A percentile compares a stretch with the other conserved stretches of the same genome.
Conservation (phyloP, 2,888 invertebrate genomes). For the Bhutanitis thaidina region DNA sequence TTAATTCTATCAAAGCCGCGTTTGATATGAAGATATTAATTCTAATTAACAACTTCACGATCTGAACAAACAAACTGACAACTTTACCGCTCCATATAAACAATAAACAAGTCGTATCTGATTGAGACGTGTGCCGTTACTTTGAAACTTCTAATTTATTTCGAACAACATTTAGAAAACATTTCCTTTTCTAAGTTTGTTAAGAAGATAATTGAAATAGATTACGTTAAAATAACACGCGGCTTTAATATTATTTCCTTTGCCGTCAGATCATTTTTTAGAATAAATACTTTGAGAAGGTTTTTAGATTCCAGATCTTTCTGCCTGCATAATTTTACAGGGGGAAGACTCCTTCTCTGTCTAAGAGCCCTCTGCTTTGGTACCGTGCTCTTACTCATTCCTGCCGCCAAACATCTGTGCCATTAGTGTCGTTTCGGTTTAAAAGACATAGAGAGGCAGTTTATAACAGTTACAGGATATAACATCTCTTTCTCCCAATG, state of each 20-base stretch:
- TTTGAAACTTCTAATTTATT: constrained; percentile 13
- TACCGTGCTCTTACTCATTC: too few species aligned
- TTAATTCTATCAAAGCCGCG: constrained; percentile 19
- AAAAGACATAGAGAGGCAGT: too few species aligned
- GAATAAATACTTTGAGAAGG: too few species aligned
- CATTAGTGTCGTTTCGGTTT: too few species aligned
- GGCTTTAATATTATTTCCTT: neutral
- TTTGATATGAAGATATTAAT: constrained; percentile 16
- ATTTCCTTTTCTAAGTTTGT: constrained; percentile 2
- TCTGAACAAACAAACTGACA: constrained; percentile 10
- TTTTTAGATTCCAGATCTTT: too few species aligned
- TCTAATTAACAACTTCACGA: constrained; percentile 15
- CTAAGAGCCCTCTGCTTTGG: too few species aligned
- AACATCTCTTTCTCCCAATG: too few species aligned
- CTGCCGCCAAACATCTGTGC: too few species aligned
- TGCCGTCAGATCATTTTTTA: too few species aligned
- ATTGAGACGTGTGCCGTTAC: constrained; percentile 1
- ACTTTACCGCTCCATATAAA: neutral
- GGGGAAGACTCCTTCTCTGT: too few species aligned
- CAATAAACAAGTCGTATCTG: constrained; percentile 5
- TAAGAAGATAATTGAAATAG: constrained; percentile 14
- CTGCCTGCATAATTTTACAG: too few species aligned
- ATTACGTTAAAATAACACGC: neutral
- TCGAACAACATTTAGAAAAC: neutral
- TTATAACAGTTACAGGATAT: too few species aligned